Evolutionary conservation across 2,113 vertebrate genomes (phyloP), one percentile per base, ranked within the genome.

Genomic region (Anser brachyrhynchus): DNA sequence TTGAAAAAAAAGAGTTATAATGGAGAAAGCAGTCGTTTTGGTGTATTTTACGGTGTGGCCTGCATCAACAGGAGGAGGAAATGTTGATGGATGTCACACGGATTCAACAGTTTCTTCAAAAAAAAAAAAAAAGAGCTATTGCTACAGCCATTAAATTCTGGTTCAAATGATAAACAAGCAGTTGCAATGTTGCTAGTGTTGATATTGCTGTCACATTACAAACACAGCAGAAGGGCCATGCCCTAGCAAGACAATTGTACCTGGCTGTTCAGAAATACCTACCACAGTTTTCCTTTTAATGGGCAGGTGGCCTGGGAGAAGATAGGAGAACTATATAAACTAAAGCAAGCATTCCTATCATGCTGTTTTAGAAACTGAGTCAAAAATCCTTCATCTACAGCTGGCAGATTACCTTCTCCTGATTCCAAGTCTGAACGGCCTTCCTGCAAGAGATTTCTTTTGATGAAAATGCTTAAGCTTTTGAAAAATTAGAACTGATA

Each of bases 381-480:
- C 39, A 58, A 58, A 76, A 67, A 35, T 52, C 46, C 39, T 49
- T 64, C 25, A 73, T 29, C 77, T 39, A 35, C 46, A 8, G 6
- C 64, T 76, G 65, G 43, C 29, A 87, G 69, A 69, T 49, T 39
- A 90, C 79, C 55, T 89, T 51, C 43, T 85, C 23, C 78, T 35
- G 39, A 73, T 59, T 76, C 55, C 33, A 44, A 54, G 35, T 35
- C 70, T 73, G 10, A 78, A 72, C 9, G 49, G 62, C 37, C 23
- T 73, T 95, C 72, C 69, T 80, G 37, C 1, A 2, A 59, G 55
- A 44, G 20, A 46, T 71, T 77, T 57, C 26, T 77, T 75, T 66
- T 18, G 35, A 59, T 66, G 54, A 69, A 90, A 90, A 76, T 25
- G 16, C 46, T 75, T 84, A 75, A 90, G 49, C 43, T 59, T 94